A percentile compares a stretch with the other conserved stretches of the same genome.
phyloP scores from a whole-genome alignment of 2,888 invertebrate species.

The Panzeria rudis region DNA sequence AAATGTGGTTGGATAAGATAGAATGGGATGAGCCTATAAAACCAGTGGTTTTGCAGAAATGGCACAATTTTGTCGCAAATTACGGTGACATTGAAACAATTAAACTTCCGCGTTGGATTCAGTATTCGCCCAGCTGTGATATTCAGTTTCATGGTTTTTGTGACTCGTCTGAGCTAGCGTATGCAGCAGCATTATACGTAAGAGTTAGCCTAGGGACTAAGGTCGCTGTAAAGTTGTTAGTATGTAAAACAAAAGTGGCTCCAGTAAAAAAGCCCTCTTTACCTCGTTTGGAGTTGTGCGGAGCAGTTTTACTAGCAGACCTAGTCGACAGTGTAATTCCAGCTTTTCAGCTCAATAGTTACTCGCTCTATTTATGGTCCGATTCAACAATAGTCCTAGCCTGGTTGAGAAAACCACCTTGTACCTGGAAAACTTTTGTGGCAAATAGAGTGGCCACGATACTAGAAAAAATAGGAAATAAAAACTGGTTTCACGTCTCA shows the following conservation, averaged over 20 bases:
- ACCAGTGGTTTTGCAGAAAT: conserved; percentile 8
- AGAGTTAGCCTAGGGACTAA: too few species aligned
- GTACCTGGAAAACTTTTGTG: not conserved
- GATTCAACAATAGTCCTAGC: too few species aligned
- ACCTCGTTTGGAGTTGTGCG: too few species aligned
- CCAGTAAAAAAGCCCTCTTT: not conserved
- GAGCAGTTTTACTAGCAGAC: too few species aligned
- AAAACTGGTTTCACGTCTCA: not conserved
- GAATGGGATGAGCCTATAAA: conserved; percentile 1
- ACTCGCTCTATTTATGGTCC: too few species aligned
- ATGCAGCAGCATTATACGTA: not conserved
- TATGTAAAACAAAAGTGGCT: not conserved
- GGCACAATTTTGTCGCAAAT: not conserved
- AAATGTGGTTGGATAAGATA: conserved; percentile 42
- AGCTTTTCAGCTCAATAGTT: too few species aligned
- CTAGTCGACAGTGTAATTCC: too few species aligned
- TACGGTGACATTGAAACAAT: conserved; percentile 22
- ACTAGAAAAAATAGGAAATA: conserved; percentile 8
- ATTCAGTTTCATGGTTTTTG: too few species aligned
- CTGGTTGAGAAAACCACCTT: too few species aligned
- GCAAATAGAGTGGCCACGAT: not conserved
- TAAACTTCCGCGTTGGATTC: conserved; percentile 5
- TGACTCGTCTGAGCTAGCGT: too few species aligned
- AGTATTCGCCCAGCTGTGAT: too few species aligned
- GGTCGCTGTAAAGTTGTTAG: not conserved